These are phyloP conservation scores for Noctuana brunneofusca DNA, from an alignment of 2,888 invertebrate genomes.

Conservation along the genomic window DNA sequence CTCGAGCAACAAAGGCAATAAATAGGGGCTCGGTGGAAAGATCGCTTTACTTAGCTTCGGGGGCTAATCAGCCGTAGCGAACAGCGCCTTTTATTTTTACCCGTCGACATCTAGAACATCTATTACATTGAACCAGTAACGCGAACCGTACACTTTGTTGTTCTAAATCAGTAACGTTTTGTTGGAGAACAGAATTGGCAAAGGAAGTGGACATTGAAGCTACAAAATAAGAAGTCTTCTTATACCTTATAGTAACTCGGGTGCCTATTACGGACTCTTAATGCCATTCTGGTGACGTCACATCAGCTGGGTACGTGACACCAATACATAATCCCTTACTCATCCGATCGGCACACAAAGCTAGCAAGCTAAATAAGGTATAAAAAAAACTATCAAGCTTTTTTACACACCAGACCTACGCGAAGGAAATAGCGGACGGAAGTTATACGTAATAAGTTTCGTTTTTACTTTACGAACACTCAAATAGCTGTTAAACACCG, in stretches of 20 bases:
- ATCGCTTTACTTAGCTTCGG: constrained; percentile 40
- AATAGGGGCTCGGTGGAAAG: constrained; percentile 30
- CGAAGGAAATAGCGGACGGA: too few relatives aligned
- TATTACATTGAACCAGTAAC: constrained; percentile 32
- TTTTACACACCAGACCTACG: too few relatives aligned
- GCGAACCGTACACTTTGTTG: constrained; percentile 20
- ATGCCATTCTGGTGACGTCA: too few relatives aligned
- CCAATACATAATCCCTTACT: too few relatives aligned
- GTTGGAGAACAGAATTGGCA: background rate
- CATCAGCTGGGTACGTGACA: too few relatives aligned
- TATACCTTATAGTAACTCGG: too few relatives aligned
- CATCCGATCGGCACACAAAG: too few relatives aligned
- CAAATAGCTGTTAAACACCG: constrained; percentile 3
- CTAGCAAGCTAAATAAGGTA: too few relatives aligned
- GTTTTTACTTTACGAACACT: background rate
- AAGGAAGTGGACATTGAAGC: too few relatives aligned
- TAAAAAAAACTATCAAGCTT: too few relatives aligned
- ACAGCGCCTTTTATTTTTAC: constrained; percentile 41
- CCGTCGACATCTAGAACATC: constrained; percentile 38
- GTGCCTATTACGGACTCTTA: too few relatives aligned
- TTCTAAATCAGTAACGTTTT: constrained; percentile 21
- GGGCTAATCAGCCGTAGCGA: constrained; percentile 44
- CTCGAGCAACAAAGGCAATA: constrained; percentile 30
- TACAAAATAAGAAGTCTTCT: too few relatives aligned
- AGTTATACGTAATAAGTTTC: background rate